Percentiles rank a stretch among this genome's conserved stretches.
Evolutionary conservation across 2,888 invertebrate genomes (phyloP).

Genomic region (Mythimna impura): DNA sequence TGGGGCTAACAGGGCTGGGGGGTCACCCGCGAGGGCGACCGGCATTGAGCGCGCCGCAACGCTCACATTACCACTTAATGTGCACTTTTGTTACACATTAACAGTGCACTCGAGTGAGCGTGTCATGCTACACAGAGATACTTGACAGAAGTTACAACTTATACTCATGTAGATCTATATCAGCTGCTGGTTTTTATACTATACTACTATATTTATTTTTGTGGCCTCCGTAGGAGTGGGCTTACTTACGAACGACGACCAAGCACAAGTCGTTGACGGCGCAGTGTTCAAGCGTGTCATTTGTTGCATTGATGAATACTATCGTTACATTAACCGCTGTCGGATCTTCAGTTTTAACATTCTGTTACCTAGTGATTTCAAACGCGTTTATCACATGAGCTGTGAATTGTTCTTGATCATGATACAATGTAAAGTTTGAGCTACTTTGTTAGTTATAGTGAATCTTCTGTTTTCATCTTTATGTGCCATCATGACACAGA

Average conservation of each 20-base stretch:
- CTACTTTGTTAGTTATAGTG: not conserved
- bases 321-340: too few relatives aligned
- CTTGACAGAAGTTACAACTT: not conserved
- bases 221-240: too few relatives aligned
- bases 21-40: slow-evolving; percentile 30
- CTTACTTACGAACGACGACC: too few relatives aligned
- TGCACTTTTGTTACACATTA: slow-evolving; percentile 51
- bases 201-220: too few relatives aligned
- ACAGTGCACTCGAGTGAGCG: slow-evolving; percentile 41
- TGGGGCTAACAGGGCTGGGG: slow-evolving; percentile 32
- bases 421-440: not conserved
- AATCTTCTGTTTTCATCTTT: not conserved
- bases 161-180: not conserved
- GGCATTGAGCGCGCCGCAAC: slow-evolving; percentile 24
- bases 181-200: not conserved
- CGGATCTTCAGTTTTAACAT: too few relatives aligned
- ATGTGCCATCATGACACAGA: slow-evolving; percentile 10
- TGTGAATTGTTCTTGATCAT: not conserved
- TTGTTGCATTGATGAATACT: too few relatives aligned
- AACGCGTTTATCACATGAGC: too few relatives aligned
- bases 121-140: not conserved
- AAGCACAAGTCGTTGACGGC: too few relatives aligned
- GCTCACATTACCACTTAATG: slow-evolving; percentile 51
- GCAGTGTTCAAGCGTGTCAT: too few relatives aligned
- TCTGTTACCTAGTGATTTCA: too few relatives aligned